These are phyloP conservation scores for Lordiphosa clarofinis DNA, from an alignment of 1,140 invertebrate genomes.

Conservation along the genomic window DNA sequence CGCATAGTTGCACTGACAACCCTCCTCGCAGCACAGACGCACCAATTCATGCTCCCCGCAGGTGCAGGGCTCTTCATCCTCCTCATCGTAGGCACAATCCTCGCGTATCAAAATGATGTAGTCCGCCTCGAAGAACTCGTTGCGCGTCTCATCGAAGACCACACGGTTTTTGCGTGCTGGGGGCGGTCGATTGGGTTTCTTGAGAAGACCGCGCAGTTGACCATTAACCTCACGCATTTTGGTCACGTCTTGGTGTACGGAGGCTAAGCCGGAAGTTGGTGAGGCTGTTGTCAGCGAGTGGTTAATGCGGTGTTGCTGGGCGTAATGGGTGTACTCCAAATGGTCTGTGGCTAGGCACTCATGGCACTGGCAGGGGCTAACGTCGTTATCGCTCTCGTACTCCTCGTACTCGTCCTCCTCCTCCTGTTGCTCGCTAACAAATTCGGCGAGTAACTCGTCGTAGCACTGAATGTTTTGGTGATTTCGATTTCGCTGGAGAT, in stretches of 20 bases:
- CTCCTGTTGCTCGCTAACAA: conserved; percentile 60
- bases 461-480: conserved; percentile 47
- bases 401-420: conserved; percentile 3
- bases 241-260: conserved; percentile 3
- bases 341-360: conserved; percentile 53
- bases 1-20: conserved; percentile 81
- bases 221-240: conserved; percentile 78
- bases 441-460: conserved; percentile 70
- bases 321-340: conserved; percentile 13
- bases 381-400: conserved; percentile 25
- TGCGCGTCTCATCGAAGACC: conserved; percentile 90
- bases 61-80: conserved; percentile 87
- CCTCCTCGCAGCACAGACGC: conserved; percentile 83
- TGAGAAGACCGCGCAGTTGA: conserved; percentile 70
- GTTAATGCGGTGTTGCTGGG: not conserved
- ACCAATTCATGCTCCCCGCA: conserved; percentile 87
- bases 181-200: conserved; percentile 78
- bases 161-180: conserved; percentile 85
- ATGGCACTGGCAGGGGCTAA: conserved; percentile 54
- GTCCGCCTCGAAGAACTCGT: conserved; percentile 93
- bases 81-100: conserved; percentile 89
- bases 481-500: not conserved
- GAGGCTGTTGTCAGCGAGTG: not conserved
- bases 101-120: conserved; percentile 92
- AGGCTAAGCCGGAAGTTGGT: not conserved